Percentiles rank a stretch among this genome's conserved stretches.
Conservation (phyloP, 2,888 invertebrate genomes). For the Augochlorella aurata region DNA sequence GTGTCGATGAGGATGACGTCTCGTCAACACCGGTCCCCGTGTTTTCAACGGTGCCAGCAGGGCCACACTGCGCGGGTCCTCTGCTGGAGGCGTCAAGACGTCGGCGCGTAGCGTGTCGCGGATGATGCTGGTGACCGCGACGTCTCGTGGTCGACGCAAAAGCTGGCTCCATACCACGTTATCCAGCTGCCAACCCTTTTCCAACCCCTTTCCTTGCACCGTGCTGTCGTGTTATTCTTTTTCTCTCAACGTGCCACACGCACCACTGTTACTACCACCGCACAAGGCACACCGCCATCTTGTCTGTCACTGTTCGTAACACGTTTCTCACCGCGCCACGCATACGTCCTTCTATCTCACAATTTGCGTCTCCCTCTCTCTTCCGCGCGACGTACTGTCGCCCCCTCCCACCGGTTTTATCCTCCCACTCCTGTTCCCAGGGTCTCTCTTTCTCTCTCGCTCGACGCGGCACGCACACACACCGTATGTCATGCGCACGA, state of each 20-base stretch:
- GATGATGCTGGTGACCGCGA: slow-evolving; percentile 81
- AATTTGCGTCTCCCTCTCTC: not conserved
- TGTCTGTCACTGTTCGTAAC: slow-evolving; percentile 76
- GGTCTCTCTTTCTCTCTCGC: not conserved
- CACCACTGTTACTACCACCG: slow-evolving; percentile 81
- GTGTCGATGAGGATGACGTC: slow-evolving; percentile 13
- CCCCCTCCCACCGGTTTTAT: not conserved
- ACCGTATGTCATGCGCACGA: slow-evolving; percentile 20
- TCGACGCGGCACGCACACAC: slow-evolving; percentile 39
- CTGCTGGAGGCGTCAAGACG: slow-evolving; percentile 78
- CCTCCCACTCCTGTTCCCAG: not conserved
- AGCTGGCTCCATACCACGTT: slow-evolving; percentile 74
- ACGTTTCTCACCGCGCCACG: slow-evolving; percentile 67
- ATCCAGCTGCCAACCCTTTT: slow-evolving; percentile 57
- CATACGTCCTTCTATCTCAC: slow-evolving; percentile 48
- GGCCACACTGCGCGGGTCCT: slow-evolving; percentile 82
- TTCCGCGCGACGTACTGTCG: no score
- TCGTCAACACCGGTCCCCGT: slow-evolving; percentile 30
- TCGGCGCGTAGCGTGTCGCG: slow-evolving; percentile 78
- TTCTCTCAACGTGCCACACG: slow-evolving; percentile 79
- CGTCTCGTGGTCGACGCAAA: slow-evolving; percentile 76
- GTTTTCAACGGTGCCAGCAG: slow-evolving; percentile 70
- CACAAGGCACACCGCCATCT: slow-evolving; percentile 83
- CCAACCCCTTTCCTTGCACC: slow-evolving; percentile 84
- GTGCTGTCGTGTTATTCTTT: slow-evolving; percentile 18